Base-by-base conservation (phyloP, 2,797 vertebrate genomes). In the Acipenser ruthenus region DNA sequence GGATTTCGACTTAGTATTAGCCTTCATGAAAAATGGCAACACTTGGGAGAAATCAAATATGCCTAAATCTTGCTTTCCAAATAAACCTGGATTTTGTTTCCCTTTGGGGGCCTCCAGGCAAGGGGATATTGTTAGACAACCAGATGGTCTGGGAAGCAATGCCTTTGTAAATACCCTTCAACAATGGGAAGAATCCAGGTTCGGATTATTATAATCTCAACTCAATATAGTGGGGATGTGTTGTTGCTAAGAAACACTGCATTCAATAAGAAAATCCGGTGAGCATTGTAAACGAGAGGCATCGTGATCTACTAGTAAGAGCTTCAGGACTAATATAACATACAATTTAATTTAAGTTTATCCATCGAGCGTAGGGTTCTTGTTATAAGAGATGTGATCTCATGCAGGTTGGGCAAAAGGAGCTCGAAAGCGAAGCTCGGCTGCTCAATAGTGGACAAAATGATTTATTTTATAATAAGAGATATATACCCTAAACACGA, bases 21-120 rank as follows among this genome's bases (percentile, higher is more conserved):
- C 23, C 23, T 37, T 37, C 1, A 37, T 37, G 23, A 37, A 37
- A 37, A 37, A 37, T 37, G 15, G 15, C 15, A 18, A 18, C 15
- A 18, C 15, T n/a, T n/a, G 15, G 15, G 15, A 18, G 15, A 18
- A 18, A 18, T 18, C 15, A 18, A 18, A 18, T 18, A 18, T 18
- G 15, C 15, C 15, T 60, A 60, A 68, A 9, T 65, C 66, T 71
- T 71, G 70, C 72, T 73, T 80, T 77, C 71, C 69, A 67, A 70
- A 70, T 72, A 70, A 72, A 73, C 10, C 55, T n/a, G 75, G 62
- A 78, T 74, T 70, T 69, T 73, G 72, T 73, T 66, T 37, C 12
- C 66, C 71, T 71, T 71, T 58, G 6, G 60, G 66, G 65, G 8
- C 13, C 55, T 12, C 55, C 55, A 56, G 6, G 10, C 11, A 58